Base-by-base conservation (phyloP, 2,113 vertebrate genomes). In the Petrocephalus microphthalmus region DNA sequence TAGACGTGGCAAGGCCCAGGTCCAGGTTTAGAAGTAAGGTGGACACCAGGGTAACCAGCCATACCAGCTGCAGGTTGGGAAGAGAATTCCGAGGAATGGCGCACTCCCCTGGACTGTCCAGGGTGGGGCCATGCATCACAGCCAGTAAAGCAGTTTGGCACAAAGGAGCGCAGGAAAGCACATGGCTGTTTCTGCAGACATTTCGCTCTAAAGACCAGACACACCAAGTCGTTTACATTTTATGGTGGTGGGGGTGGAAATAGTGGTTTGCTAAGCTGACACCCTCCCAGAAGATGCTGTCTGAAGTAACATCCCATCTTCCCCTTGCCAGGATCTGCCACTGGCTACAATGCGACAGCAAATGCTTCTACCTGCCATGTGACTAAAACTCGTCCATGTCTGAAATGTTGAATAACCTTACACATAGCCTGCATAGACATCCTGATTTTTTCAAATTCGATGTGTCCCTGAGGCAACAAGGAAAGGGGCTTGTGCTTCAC, bases 11-110 rank as follows among this genome's bases (percentile, higher is more conserved):
- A 42, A 99, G 96, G 84, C 98, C 98, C 0, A 99, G 91, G 91
- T 99, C 98, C 92, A 99, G 91, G 91, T 99, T 98, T 71, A 99
- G 94, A 20, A 97, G 87, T 67, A 98, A 85, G 0, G 98, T 97
- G 90, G 96, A 96, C 84, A 96, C 89, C 53, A 97, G 97, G 1
- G 98, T 99, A 90, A 99, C 95, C 88, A 98, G 74, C 98, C 98
- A 99, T 90, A 99, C 95, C 86, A 96, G 85, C 94, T 99, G 89
- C 29, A 84, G 49, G 87, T 52, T 86, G 82, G n/a, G 13, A 67
- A 33, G 51, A 20, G 87, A 51, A 74, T 47, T n/a, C 5, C 2
- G 84, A 3, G 37, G 29, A 8, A 37, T 33, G 25, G 84, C 19
- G 22, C 25, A 85, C 52, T 37, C 15, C 15, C 25, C 52, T 3